phyloP scores from a whole-genome alignment of 2,797 vertebrate species.

The Hyperoplus lanceolatus region DNA sequence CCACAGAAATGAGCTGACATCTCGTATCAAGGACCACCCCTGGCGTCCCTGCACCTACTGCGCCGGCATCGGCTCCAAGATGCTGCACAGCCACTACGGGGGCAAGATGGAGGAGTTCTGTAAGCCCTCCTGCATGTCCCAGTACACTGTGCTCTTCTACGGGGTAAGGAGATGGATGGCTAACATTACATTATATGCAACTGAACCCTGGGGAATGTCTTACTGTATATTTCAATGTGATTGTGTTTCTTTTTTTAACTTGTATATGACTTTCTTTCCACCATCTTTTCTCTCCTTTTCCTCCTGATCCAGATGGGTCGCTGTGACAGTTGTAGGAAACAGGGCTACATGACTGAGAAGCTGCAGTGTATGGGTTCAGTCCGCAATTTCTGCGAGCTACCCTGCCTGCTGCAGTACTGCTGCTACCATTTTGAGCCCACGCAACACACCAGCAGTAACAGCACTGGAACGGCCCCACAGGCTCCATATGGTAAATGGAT shows the following conservation, averaged over 20 bases:
- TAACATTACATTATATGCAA: neutral
- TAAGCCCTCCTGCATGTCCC: conserved; percentile 96
- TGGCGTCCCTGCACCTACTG: conserved; percentile 95
- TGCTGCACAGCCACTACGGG: conserved; percentile 93
- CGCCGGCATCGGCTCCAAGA: conserved; percentile 89
- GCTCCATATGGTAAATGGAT: conserved; percentile 64
- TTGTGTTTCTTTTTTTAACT: neutral
- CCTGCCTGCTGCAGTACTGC: conserved; percentile 94
- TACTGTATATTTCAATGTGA: neutral
- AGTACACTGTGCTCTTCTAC: conserved; percentile 95
- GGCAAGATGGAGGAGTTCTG: conserved; percentile 96
- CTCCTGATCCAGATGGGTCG: conserved; percentile 96
- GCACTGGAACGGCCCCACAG: conserved; percentile 67
- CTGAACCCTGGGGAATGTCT: neutral
- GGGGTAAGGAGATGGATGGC: conserved; percentile 71
- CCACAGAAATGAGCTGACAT: conserved; percentile 90
- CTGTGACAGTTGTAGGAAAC: conserved; percentile 94
- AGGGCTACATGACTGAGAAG: conserved; percentile 93
- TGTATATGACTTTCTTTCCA: neutral
- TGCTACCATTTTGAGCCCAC: conserved; percentile 82
- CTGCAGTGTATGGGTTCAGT: conserved; percentile 94
- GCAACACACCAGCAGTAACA: conserved; percentile 75
- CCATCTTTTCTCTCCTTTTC: neutral
- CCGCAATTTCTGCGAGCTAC: conserved; percentile 95
- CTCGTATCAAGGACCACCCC: conserved; percentile 86